phyloP scores from a whole-genome alignment of 2,888 invertebrate genomes.

The Listrodromus nycthemerus region DNA sequence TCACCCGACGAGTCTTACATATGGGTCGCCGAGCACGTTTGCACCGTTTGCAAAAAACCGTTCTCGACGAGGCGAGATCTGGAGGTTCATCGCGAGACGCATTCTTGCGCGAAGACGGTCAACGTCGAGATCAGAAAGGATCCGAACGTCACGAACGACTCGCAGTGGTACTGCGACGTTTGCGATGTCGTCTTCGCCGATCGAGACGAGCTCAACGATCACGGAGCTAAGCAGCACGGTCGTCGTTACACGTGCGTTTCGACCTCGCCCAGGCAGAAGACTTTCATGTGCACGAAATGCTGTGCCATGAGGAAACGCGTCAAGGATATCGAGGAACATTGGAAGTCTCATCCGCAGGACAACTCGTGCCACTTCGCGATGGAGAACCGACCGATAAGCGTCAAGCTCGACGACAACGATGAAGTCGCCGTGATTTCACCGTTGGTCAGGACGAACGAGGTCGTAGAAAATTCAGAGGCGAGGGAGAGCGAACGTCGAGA shows the following conservation, averaged over 20 bases:
- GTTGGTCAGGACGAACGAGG: neutral
- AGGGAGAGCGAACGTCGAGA: neutral
- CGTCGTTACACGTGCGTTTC: conserved; percentile 21
- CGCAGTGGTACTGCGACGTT: conserved; percentile 41
- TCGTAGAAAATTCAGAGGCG: neutral
- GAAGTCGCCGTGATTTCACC: conserved; percentile 50
- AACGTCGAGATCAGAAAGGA: neutral
- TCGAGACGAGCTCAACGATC: conserved; percentile 31
- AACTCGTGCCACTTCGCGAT: neutral
- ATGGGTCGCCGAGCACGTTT: conserved; percentile 78
- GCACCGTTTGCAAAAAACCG: conserved; percentile 73
- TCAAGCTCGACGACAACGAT: conserved; percentile 38
- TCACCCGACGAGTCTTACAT: conserved; percentile 72
- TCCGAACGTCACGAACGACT: no score
- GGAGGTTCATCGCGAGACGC: conserved; percentile 35
- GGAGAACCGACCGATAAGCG: conserved; percentile 8
- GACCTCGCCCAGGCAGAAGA: neutral
- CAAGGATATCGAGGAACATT: conserved; percentile 71
- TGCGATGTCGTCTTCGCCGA: conserved; percentile 13
- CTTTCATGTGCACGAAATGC: conserved; percentile 74
- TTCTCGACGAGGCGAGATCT: conserved; percentile 70
- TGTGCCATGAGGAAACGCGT: conserved; percentile 51
- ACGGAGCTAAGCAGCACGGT: conserved; percentile 23
- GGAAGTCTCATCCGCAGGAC: conserved; percentile 65
- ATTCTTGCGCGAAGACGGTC: neutral